Evolutionary conservation across 2,888 invertebrate species (phyloP).

Genomic region (Physocephala rufipes): DNA sequence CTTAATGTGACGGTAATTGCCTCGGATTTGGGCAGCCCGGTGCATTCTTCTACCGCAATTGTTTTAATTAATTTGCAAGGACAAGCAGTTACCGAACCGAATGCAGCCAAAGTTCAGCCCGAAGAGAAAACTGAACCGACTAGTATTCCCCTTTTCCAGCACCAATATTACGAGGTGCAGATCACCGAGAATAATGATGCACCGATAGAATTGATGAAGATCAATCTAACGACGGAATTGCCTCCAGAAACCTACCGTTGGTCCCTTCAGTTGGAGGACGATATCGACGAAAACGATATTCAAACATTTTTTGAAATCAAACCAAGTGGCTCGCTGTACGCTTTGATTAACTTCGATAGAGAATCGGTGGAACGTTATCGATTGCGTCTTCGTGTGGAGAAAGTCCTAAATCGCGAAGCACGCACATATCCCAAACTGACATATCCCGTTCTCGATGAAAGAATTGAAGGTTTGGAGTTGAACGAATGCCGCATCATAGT

Average conservation of each 20-base stretch:
- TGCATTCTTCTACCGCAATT: slow-evolving; percentile 80
- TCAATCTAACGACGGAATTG: slow-evolving; percentile 76
- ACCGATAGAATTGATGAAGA: slow-evolving; percentile 77
- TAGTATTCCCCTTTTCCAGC: slow-evolving; percentile 68
- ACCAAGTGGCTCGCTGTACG: slow-evolving; percentile 78
- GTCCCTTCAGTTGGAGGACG: slow-evolving; percentile 72
- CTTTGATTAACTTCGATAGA: slow-evolving; percentile 79
- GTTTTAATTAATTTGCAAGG: slow-evolving; percentile 73
- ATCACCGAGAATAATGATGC: slow-evolving; percentile 82
- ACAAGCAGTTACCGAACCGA: slow-evolving; percentile 54
- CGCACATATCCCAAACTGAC: slow-evolving; percentile 78
- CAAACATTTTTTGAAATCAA: slow-evolving; percentile 75
- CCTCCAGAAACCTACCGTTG: slow-evolving; percentile 74
- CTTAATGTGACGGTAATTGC: slow-evolving; percentile 84
- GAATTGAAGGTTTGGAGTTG: slow-evolving; percentile 75
- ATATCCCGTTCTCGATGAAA: slow-evolving; percentile 79
- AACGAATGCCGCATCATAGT: slow-evolving; percentile 85
- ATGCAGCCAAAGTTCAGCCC: slow-evolving; percentile 50
- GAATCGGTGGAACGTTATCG: slow-evolving; percentile 75
- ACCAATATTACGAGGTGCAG: slow-evolving; percentile 82
- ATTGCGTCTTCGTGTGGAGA: slow-evolving; percentile 66
- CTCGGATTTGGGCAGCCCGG: slow-evolving; percentile 85
- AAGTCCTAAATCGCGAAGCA: slow-evolving; percentile 69
- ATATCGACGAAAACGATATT: slow-evolving; percentile 59
- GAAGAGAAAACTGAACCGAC: slow-evolving; percentile 63